Conservation (phyloP, 1,140 invertebrate genomes). For the Drosophila busckii region DNA sequence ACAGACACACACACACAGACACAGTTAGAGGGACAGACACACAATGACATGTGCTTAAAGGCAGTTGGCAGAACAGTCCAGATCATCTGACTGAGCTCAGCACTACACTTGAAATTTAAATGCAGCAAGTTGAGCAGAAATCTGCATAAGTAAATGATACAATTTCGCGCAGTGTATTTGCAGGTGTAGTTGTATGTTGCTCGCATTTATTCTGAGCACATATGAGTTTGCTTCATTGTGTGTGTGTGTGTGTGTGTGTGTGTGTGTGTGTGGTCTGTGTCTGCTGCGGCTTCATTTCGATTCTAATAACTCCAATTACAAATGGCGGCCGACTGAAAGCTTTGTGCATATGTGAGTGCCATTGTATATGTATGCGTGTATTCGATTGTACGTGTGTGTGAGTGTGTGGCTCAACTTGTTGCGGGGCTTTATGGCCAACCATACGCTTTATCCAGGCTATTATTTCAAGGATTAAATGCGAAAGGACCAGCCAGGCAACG, state of each 20-base stretch:
- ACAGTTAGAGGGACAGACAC: constrained; percentile 8
- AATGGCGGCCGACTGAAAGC: constrained; percentile 60
- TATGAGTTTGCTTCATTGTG: constrained; percentile 21
- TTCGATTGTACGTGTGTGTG: constrained; percentile 5
- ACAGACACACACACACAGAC: constrained; percentile 16
- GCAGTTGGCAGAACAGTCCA: constrained; percentile 35
- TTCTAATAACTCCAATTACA: constrained; percentile 76
- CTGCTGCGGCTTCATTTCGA: constrained; percentile 56
- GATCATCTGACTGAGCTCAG: background rate
- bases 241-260: too few relatives aligned
- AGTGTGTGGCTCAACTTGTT: constrained; percentile 63
- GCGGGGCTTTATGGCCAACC: constrained; percentile 67
- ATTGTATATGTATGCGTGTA: background rate
- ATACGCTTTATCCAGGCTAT: constrained; percentile 65
- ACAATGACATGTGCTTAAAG: constrained; percentile 28
- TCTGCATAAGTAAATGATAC: background rate
- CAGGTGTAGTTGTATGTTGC: constrained; percentile 63
- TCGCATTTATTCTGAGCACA: constrained; percentile 60
- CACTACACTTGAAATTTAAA: too few relatives aligned
- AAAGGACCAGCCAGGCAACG: constrained; percentile 47
- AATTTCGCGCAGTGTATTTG: constrained; percentile 4
- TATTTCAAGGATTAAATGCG: constrained; percentile 72
- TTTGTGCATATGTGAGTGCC: constrained; percentile 39
- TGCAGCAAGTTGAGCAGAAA: background rate
- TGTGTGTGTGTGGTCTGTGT: too few relatives aligned